Conservation (phyloP, 2,113 vertebrate species). For the Neolamprologus longior region DNA sequence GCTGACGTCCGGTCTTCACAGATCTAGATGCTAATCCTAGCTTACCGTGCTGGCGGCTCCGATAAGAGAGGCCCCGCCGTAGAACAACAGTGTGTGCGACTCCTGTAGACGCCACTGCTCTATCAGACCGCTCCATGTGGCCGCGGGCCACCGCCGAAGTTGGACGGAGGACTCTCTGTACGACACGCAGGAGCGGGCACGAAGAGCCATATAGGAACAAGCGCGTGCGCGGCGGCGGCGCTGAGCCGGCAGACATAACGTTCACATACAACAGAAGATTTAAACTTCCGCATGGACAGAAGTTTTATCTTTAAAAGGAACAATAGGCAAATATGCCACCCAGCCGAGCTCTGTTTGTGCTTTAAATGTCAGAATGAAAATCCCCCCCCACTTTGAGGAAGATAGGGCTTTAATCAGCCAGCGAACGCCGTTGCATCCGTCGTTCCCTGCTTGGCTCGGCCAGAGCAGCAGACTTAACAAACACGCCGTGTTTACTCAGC, state of each 20-base stretch:
- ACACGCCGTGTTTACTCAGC: constrained; percentile 50
- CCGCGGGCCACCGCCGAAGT: constrained; percentile 61
- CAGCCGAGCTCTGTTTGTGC: constrained; percentile 69
- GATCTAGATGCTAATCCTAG: constrained; percentile 78
- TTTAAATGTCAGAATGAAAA: constrained; percentile 77
- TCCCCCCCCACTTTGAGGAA: constrained; percentile 58
- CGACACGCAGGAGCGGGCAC: constrained; percentile 39
- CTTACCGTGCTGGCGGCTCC: constrained; percentile 69
- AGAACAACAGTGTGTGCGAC: constrained; percentile 50
- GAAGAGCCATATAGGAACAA: not conserved
- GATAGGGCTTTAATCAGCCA: constrained; percentile 60
- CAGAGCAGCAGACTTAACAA: constrained; percentile 49
- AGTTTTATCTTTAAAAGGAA: constrained; percentile 70
- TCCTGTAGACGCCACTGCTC: constrained; percentile 57
- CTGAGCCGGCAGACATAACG: constrained; percentile 22
- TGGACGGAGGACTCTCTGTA: constrained; percentile 50
- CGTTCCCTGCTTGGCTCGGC: constrained; percentile 37
- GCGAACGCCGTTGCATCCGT: constrained; percentile 33
- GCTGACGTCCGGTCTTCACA: constrained; percentile 69
- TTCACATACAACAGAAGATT: constrained; percentile 47
- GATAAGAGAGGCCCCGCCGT: constrained; percentile 70
- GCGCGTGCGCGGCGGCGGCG: not conserved
- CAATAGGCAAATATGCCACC: constrained; percentile 69
- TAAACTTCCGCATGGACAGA: constrained; percentile 65
- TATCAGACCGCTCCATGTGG: constrained; percentile 66